Conservation (phyloP, 2,888 invertebrate genomes). For the Kuschelorhynchus macadamiae region DNA sequence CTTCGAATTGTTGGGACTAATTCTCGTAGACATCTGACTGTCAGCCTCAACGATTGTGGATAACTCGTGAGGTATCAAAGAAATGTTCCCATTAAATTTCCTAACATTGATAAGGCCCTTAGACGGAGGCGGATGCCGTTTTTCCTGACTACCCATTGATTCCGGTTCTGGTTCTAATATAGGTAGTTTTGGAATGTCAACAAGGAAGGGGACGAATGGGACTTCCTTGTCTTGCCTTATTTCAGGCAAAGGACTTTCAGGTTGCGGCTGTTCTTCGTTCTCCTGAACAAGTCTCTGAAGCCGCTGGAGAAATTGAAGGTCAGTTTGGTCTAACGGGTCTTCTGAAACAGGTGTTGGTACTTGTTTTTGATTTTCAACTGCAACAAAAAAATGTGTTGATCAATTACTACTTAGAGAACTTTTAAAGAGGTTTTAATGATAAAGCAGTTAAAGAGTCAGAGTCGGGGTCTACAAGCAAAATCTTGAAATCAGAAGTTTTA, state of each 20-base stretch:
- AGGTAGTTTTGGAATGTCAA: constrained; percentile 66
- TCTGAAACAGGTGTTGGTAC: background rate
- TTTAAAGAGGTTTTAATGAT: too few relatives aligned
- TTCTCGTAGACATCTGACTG: constrained; percentile 60
- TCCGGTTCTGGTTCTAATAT: constrained; percentile 58
- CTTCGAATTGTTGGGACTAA: constrained; percentile 52
- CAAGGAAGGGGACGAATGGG: constrained; percentile 62
- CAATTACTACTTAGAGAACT: too few relatives aligned
- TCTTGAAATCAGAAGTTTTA: too few relatives aligned
- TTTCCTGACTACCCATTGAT: constrained; percentile 21
- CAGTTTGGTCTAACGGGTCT: constrained; percentile 18
- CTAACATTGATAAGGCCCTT: constrained; percentile 60
- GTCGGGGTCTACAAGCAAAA: too few relatives aligned
- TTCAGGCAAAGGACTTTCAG: constrained; percentile 19
- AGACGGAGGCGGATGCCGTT: constrained; percentile 64
- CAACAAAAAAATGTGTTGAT: constrained; percentile 4
- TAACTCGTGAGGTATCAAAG: constrained; percentile 64
- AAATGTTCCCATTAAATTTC: constrained; percentile 61
- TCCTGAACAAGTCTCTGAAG: constrained; percentile 48
- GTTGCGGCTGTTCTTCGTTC: constrained; percentile 6
- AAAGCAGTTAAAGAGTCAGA: too few relatives aligned
- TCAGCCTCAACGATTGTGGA: constrained; percentile 67
- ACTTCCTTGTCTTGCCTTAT: constrained; percentile 29
- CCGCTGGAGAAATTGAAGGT: constrained; percentile 52
- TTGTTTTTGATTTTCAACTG: constrained; percentile 1